These are phyloP conservation scores for Muntiacus muntjak DNA, from an alignment of 2,113 vertebrate genomes.

Conservation along the genomic window DNA sequence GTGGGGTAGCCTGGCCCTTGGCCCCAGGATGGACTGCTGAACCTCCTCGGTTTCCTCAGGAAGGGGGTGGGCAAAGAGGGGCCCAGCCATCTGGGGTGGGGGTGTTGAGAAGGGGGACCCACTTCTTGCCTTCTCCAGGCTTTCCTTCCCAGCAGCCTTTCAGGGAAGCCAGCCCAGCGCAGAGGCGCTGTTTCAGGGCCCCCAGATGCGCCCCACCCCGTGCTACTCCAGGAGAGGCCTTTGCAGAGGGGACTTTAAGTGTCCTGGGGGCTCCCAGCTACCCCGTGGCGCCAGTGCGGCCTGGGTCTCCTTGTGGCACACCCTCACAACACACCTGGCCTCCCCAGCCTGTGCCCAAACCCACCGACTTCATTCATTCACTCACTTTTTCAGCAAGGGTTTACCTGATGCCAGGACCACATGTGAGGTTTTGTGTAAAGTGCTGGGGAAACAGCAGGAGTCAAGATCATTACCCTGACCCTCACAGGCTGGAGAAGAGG, in stretches of 20 bases:
- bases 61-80: not conserved
- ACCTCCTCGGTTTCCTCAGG: not conserved
- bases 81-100: not conserved
- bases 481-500: not conserved
- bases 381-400: not conserved
- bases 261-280: not conserved
- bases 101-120: not conserved
- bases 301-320: not conserved
- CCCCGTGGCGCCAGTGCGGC: not conserved
- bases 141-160: not conserved
- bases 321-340: not conserved
- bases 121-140: not conserved
- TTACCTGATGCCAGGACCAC: not conserved
- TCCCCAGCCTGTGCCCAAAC: not conserved
- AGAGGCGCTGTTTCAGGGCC: not conserved
- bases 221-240: not conserved
- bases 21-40: not conserved
- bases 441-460: not conserved
- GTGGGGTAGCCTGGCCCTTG: too few species aligned
- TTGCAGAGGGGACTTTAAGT: not conserved
- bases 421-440: not conserved
- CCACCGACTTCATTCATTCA: not conserved
- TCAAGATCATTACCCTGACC: not conserved
- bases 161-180: not conserved
- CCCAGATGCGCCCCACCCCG: accelerated